Evolutionary conservation across 2,797 vertebrate genomes (phyloP).

Genomic region (Rhabdophis nuchalis): DNA sequence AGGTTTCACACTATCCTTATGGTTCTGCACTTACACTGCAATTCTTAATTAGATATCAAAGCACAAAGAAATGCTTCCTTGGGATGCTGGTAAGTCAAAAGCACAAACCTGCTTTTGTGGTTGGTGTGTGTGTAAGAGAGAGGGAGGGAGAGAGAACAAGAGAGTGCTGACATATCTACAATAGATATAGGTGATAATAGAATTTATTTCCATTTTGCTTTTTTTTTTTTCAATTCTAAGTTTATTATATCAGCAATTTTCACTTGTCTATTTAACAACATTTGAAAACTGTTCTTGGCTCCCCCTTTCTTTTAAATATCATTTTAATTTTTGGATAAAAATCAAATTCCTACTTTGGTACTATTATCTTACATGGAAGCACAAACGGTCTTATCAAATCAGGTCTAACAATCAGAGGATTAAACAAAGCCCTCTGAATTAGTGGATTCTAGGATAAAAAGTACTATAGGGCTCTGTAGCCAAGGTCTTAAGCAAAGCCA

Average conservation of each 20-base stretch:
- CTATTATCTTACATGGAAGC: background rate
- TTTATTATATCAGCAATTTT: conserved; percentile 5
- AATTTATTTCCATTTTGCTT: background rate
- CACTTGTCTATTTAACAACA: background rate
- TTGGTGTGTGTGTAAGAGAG: background rate
- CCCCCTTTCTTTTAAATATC: conserved; percentile 1
- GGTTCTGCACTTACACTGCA: background rate
- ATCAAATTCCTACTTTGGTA: conserved; percentile 8
- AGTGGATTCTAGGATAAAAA: background rate
- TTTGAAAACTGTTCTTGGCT: background rate
- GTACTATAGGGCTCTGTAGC: background rate
- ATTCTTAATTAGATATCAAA: conserved; percentile 7
- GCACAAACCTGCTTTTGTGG: background rate
- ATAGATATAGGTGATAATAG: background rate
- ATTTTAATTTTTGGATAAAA: conserved; percentile 13
- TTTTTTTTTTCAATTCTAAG: background rate
- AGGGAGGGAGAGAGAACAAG: fast-evolving
- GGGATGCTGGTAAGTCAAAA: background rate
- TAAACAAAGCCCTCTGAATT: background rate
- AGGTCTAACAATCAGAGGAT: conserved; percentile 32
- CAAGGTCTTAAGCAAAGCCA: background rate
- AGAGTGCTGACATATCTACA: background rate
- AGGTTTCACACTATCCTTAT: background rate
- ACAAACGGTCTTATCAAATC: background rate
- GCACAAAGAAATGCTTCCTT: background rate